Evolutionary conservation across 2,797 vertebrate species (phyloP).

Genomic region (Hipposideros larvatus): DNA sequence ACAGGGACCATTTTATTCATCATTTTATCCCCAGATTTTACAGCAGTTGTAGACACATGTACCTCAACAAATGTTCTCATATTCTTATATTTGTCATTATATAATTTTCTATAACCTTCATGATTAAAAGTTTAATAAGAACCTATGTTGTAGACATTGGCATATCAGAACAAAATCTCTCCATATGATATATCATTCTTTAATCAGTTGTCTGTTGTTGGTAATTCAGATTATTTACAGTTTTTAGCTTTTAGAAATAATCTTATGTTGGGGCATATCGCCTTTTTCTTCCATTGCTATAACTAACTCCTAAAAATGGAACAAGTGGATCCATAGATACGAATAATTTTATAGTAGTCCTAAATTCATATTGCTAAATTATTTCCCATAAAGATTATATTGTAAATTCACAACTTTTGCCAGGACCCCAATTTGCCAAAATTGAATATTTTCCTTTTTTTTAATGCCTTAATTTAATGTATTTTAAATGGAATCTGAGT

Average conservation of each 20-base stretch:
- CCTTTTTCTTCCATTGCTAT: constrained; percentile 4
- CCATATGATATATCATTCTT: not conserved
- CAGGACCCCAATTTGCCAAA: not conserved
- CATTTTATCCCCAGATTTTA: not conserved
- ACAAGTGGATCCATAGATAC: not conserved
- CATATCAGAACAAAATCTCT: not conserved
- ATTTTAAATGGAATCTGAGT: constrained; percentile 14
- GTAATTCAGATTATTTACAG: not conserved
- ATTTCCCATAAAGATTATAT: not conserved
- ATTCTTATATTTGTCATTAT: not conserved
- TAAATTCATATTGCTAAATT: not conserved
- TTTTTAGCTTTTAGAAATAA: not conserved
- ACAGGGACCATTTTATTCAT: not conserved
- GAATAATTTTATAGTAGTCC: not conserved
- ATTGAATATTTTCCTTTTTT: not conserved
- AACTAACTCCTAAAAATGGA: not conserved
- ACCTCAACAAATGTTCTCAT: not conserved
- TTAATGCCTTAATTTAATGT: not conserved
- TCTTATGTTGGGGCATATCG: not conserved
- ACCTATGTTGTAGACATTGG: not conserved
- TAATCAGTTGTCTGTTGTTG: not conserved
- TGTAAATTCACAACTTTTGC: constrained; percentile 6
- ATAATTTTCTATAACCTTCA: not conserved
- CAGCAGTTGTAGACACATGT: not conserved
- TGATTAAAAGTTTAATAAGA: constrained; percentile 22